A percentile compares a stretch with the other conserved stretches of the same genome.
phyloP scores from a whole-genome alignment of 2,888 invertebrate species.

The Stratiomys singularior region DNA sequence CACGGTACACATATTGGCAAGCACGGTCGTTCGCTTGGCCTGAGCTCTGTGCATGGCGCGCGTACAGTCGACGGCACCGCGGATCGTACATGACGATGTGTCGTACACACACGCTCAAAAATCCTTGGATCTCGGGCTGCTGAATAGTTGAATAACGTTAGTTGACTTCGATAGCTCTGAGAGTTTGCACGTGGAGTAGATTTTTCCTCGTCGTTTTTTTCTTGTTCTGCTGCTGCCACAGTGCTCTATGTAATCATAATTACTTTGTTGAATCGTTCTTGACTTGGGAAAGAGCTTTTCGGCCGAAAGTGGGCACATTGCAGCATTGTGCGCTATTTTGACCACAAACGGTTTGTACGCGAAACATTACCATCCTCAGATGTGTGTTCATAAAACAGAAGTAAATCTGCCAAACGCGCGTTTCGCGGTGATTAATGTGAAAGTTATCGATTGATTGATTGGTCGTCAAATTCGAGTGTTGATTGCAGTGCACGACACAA shows the following conservation, averaged over 20 bases:
- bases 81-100: conserved; percentile 29
- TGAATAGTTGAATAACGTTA: conserved; percentile 63
- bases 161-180: conserved; percentile 67
- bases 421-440: conserved; percentile 20
- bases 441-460: neutral
- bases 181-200: conserved; percentile 66
- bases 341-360: conserved; percentile 1
- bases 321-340: neutral
- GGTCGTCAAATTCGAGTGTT: neutral
- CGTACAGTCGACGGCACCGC: conserved; percentile 34
- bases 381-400: conserved; percentile 7
- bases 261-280: conserved; percentile 33
- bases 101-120: conserved; percentile 49
- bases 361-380: neutral
- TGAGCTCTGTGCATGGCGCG: conserved; percentile 4
- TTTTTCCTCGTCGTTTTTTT: conserved; percentile 56
- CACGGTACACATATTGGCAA: neutral
- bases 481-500: neutral
- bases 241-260: conserved; percentile 51
- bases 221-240: conserved; percentile 50
- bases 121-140: conserved; percentile 51
- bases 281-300: conserved; percentile 12
- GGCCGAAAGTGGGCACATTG: neutral
- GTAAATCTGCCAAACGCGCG: neutral
- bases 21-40: neutral